A percentile compares a stretch with the other conserved stretches of the same genome.
phyloP scores from a whole-genome alignment of 2,113 vertebrate species.

The Orientallactaga bullata region DNA sequence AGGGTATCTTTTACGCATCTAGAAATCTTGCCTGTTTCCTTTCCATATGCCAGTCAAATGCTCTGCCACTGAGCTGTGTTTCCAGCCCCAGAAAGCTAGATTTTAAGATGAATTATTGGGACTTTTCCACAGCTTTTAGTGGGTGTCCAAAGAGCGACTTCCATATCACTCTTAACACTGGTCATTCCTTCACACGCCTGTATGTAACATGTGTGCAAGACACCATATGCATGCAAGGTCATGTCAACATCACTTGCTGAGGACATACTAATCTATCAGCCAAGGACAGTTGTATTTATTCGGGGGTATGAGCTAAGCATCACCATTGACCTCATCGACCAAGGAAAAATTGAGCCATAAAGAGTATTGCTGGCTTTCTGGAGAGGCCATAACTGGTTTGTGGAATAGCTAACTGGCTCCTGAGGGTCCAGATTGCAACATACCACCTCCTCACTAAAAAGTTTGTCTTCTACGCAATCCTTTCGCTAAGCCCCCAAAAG shows the following conservation, averaged over 20 bases:
- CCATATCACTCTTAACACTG: background rate
- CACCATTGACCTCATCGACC: background rate
- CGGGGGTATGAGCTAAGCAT: background rate
- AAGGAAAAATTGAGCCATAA: background rate
- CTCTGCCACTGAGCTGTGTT: background rate
- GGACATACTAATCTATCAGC: no score
- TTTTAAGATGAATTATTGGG: background rate
- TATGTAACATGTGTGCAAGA: background rate
- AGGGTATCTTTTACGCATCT: background rate
- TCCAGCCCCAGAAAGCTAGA: background rate
- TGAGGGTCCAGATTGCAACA: background rate
- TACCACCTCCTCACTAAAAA: background rate
- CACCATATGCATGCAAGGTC: accelerated
- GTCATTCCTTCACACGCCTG: background rate
- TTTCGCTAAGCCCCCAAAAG: background rate
- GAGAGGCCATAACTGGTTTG: background rate
- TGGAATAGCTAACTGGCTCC: background rate
- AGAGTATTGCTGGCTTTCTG: background rate
- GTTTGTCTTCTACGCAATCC: background rate
- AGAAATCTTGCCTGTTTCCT: background rate
- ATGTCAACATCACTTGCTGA: accelerated
- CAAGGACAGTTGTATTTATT: background rate
- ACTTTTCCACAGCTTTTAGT: background rate
- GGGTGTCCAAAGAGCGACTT: background rate
- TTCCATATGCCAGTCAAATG: background rate